Conservation (phyloP, 2,888 invertebrate species). For the Drosophila longiperda region DNA sequence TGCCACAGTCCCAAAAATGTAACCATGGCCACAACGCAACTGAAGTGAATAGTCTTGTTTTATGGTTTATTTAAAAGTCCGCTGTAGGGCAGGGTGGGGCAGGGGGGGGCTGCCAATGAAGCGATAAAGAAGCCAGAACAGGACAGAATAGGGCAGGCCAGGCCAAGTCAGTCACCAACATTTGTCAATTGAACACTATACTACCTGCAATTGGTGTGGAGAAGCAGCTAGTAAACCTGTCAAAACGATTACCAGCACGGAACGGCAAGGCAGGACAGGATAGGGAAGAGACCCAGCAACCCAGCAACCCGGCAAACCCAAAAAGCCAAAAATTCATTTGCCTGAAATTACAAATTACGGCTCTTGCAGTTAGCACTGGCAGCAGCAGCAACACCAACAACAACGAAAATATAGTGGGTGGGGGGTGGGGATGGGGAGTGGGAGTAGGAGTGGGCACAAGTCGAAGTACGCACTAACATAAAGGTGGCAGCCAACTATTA, state of each 20-base stretch:
- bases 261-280: neutral
- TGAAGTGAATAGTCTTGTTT: slow-evolving; percentile 80
- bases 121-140: slow-evolving; percentile 55
- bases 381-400: slow-evolving; percentile 10
- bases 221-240: slow-evolving; percentile 54
- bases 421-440: neutral
- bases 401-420: neutral
- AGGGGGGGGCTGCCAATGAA: slow-evolving; percentile 26
- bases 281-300: slow-evolving; percentile 15
- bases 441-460: slow-evolving; percentile 3
- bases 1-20: slow-evolving; percentile 45
- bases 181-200: slow-evolving; percentile 73
- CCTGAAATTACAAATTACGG: slow-evolving; percentile 79
- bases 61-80: slow-evolving; percentile 79
- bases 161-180: slow-evolving; percentile 24
- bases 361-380: slow-evolving; percentile 67
- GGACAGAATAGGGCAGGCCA: neutral
- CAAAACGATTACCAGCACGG: slow-evolving; percentile 63
- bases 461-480: slow-evolving; percentile 43
- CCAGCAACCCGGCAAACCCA: slow-evolving; percentile 17
- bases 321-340: slow-evolving; percentile 78
- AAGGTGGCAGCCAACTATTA: slow-evolving; percentile 73
- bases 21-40: slow-evolving; percentile 73
- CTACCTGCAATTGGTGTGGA: slow-evolving; percentile 48
- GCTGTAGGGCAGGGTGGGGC: slow-evolving; percentile 25